Conservation (phyloP, 2,888 invertebrate genomes). For the Petrolisthes manimaculis region DNA sequence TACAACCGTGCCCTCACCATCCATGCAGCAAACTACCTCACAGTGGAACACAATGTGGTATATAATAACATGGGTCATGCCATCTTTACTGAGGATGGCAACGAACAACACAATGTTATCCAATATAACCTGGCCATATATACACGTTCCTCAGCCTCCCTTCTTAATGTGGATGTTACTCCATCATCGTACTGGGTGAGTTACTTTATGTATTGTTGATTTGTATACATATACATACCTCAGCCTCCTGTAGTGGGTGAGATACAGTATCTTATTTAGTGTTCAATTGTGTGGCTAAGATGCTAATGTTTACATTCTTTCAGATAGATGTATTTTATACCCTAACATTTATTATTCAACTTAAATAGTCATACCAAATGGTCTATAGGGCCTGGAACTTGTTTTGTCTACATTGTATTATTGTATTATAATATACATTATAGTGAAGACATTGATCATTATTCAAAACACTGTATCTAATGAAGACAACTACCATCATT, state of each 20-base stretch:
- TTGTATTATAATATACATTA: no score
- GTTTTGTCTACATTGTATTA: no score
- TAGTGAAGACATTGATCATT: no score
- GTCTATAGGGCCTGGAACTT: no score
- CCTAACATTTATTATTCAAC: no score
- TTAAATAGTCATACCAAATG: no score
- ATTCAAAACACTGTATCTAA: no score
- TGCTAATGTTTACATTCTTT: background rate
- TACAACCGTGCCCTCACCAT: slow-evolving; percentile 69
- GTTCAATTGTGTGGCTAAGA: no score
- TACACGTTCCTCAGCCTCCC: slow-evolving; percentile 55
- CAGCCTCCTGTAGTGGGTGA: no score
- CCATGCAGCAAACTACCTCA: slow-evolving; percentile 68
- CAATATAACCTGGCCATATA: slow-evolving; percentile 63
- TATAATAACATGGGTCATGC: slow-evolving; percentile 68
- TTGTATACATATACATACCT: no score
- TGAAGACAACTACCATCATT: no score
- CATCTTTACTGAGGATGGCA: slow-evolving; percentile 69
- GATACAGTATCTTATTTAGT: no score
- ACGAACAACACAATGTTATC: slow-evolving; percentile 66
- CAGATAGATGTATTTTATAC: background rate
- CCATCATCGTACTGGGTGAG: slow-evolving; percentile 61
- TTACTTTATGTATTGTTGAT: background rate
- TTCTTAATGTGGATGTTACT: slow-evolving; percentile 63
- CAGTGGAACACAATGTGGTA: slow-evolving; percentile 68